These are phyloP conservation scores for Papilio helenus DNA, from an alignment of 1,140 invertebrate genomes.

Conservation along the genomic window DNA sequence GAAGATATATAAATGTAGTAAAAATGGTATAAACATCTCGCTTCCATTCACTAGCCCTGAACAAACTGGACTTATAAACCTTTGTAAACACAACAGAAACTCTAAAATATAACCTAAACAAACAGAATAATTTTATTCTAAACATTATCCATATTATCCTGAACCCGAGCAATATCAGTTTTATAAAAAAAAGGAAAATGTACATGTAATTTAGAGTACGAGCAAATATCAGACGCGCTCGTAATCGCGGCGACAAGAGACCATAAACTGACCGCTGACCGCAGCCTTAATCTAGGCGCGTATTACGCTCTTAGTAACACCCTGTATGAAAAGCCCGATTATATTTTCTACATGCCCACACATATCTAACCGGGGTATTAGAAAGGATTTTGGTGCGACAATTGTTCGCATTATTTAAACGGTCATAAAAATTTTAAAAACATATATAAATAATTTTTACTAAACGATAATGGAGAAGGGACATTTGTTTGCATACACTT, in stretches of 20 bases:
- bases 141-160: not conserved
- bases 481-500: too few relatives aligned
- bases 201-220: conserved; percentile 13
- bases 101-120: not conserved
- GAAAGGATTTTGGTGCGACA: conserved; percentile 14
- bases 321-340: conserved; percentile 12
- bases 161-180: not conserved
- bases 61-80: not conserved
- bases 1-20: too few relatives aligned
- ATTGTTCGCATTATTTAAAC: conserved; percentile 3
- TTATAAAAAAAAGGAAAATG: conserved; percentile 18
- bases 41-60: not conserved
- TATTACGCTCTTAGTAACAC: conserved; percentile 18
- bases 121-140: not conserved
- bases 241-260: conserved; percentile 31
- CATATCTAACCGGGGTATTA: conserved; percentile 4
- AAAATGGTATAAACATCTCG: too few relatives aligned
- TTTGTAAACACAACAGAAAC: not conserved
- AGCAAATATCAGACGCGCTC: conserved; percentile 23
- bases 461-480: too few relatives aligned
- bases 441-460: too few relatives aligned
- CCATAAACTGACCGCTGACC: conserved; percentile 29
- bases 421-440: too few relatives aligned
- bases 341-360: conserved; percentile 28
- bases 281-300: conserved; percentile 31